These are phyloP conservation scores for Trichosurus vulpecula DNA, from an alignment of 2,797 vertebrate genomes.

Conservation along the genomic window DNA sequence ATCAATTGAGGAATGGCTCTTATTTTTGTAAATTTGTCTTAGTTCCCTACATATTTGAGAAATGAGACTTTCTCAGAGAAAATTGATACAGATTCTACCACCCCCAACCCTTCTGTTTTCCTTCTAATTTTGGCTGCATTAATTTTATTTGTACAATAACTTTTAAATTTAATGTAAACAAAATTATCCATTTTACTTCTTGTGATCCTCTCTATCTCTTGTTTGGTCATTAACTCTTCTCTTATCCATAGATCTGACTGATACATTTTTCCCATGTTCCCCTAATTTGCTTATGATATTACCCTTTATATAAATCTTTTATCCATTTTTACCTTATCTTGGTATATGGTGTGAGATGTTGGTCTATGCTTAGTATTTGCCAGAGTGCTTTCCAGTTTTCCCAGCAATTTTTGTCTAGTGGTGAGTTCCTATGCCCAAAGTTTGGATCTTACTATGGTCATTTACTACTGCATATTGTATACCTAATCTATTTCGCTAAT, in stretches of 20 bases:
- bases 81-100: neutral
- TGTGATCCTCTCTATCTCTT: neutral
- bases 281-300: neutral
- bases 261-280: neutral
- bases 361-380: neutral
- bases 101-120: too few species aligned
- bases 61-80: neutral
- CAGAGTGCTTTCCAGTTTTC: neutral
- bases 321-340: neutral
- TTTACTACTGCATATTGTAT: neutral
- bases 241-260: neutral
- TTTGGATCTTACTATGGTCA: neutral
- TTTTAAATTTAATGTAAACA: neutral
- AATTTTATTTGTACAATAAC: neutral
- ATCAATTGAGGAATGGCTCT: neutral
- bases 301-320: neutral
- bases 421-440: neutral
- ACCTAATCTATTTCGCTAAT: neutral
- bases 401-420: neutral
- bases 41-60: neutral
- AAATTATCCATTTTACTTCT: neutral
- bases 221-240: neutral
- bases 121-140: too few species aligned
- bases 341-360: neutral
- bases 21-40: neutral